Conservation (phyloP, 1,140 invertebrate genomes). For the Wiebesia pumilae region DNA sequence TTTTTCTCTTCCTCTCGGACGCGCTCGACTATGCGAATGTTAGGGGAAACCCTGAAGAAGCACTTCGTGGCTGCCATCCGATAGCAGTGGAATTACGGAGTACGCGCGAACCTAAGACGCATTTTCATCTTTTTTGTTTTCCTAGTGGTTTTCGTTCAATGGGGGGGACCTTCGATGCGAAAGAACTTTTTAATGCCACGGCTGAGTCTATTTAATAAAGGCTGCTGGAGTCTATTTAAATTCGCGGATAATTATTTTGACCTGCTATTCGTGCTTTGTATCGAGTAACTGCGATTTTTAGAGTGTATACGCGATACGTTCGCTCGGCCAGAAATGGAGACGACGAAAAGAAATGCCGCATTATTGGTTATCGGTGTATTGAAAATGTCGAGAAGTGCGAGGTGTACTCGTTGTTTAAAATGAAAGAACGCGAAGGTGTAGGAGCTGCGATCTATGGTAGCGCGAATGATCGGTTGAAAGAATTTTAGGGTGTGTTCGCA, state of each 20-base stretch:
- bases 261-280: conserved; percentile 23
- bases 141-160: too few species aligned
- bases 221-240: conserved; percentile 37
- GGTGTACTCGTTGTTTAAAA: neutral
- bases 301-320: neutral
- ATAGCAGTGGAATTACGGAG: too few species aligned
- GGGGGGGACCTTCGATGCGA: too few species aligned
- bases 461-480: neutral
- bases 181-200: neutral
- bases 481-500: conserved; percentile 39
- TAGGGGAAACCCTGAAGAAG: too few species aligned
- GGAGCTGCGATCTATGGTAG: neutral
- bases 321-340: neutral
- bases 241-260: conserved; percentile 31
- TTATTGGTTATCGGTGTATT: neutral
- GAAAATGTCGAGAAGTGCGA: neutral
- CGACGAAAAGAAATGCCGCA: neutral
- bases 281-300: conserved; percentile 13
- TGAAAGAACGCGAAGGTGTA: too few species aligned
- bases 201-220: too few species aligned
- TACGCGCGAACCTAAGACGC: too few species aligned
- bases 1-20: too few species aligned
- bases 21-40: too few species aligned
- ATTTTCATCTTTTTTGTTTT: too few species aligned
- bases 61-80: too few species aligned